Evolutionary conservation across 2,888 invertebrate genomes (phyloP).

Genomic region (Lobophora halterata): DNA sequence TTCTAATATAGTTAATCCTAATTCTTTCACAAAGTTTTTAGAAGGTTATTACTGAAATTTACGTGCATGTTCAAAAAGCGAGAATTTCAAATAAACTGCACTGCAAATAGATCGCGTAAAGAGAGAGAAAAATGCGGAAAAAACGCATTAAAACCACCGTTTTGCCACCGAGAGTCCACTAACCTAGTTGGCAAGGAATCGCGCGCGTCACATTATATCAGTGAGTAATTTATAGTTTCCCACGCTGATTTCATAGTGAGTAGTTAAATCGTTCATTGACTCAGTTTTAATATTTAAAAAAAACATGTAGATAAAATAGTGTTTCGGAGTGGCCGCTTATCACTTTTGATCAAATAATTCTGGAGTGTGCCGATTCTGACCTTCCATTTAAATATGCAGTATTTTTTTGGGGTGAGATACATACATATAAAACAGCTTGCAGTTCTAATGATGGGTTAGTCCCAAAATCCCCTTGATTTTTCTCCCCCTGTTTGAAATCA

Average conservation of each 20-base stretch:
- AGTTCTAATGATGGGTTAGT: too few species aligned
- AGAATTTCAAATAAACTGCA: constrained; percentile 3
- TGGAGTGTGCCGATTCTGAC: too few species aligned
- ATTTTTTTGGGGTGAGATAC: too few species aligned
- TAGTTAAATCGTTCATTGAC: constrained; percentile 2
- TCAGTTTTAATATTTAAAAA: neutral
- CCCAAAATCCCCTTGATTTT: too few species aligned
- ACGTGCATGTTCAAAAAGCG: neutral
- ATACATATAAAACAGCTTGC: too few species aligned
- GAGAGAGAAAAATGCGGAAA: constrained; percentile 10
- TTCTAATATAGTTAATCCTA: too few species aligned
- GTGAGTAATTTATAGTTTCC: constrained; percentile 41
- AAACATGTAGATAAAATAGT: too few species aligned
- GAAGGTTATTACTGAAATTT: neutral
- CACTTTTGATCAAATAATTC: too few species aligned
- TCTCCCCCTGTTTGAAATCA: too few species aligned
- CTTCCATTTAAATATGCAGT: too few species aligned
- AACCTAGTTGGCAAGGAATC: constrained; percentile 55
- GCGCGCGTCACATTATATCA: constrained; percentile 39
- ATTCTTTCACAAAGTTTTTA: too few species aligned
- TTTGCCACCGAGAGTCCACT: constrained; percentile 27
- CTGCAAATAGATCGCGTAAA: constrained; percentile 14
- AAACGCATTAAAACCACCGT: constrained; percentile 4
- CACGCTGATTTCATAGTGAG: constrained; percentile 32
- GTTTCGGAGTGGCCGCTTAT: too few species aligned